Evolutionary conservation across 2,888 invertebrate genomes (phyloP).

Genomic region (Leptopilina myrica): DNA sequence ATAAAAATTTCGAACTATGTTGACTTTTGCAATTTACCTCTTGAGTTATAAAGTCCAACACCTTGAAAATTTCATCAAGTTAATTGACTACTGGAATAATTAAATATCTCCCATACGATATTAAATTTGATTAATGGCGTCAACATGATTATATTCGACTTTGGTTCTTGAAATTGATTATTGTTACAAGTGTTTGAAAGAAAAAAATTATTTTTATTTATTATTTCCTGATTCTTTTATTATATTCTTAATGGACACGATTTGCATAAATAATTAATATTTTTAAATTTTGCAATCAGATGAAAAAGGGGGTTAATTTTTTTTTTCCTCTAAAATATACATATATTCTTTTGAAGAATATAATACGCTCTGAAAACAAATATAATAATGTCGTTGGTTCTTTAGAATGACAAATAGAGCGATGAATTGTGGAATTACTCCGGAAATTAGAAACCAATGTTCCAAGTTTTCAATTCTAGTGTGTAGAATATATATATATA

Average conservation of each 20-base stretch:
- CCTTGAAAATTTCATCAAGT: conserved; percentile 19
- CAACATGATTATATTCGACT: neutral
- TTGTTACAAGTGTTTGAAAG: neutral
- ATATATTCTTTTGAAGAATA: neutral
- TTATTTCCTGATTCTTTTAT: neutral
- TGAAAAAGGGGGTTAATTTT: neutral
- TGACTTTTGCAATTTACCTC: neutral
- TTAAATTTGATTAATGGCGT: neutral
- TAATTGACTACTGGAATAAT: neutral
- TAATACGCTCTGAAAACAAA: conserved; percentile 4
- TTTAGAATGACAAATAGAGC: conserved; percentile 19
- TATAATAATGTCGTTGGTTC: conserved; percentile 7
- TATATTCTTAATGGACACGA: too few relatives aligned
- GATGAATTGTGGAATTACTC: conserved; percentile 25
- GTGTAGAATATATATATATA: neutral
- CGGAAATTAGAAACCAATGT: conserved; percentile 21
- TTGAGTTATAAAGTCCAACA: neutral
- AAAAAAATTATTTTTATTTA: neutral
- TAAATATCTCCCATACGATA: neutral
- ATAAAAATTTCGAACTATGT: conserved; percentile 1
- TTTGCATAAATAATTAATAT: too few relatives aligned
- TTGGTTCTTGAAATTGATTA: neutral
- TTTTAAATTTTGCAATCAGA: too few relatives aligned
- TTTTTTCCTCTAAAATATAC: neutral
- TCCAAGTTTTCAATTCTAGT: conserved; percentile 22